A percentile compares a stretch with the other conserved stretches of the same genome.
Evolutionary conservation across 2,113 vertebrate genomes (phyloP).

Genomic region (Ardeotis arabs): DNA sequence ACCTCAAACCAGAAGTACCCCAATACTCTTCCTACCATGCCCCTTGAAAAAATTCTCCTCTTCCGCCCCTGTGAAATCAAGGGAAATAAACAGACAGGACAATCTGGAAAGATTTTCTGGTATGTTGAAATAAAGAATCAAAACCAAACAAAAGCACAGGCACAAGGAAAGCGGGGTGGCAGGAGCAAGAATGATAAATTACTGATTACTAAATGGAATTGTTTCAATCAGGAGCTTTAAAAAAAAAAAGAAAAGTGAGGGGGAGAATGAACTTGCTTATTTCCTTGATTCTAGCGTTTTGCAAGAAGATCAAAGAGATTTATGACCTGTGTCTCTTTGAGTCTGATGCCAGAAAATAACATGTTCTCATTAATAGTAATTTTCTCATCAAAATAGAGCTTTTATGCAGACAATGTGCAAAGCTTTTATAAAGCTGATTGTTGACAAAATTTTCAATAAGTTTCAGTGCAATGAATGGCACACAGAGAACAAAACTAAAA

Average conservation of each 20-base stretch:
- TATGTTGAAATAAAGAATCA: not conserved
- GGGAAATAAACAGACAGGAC: not conserved
- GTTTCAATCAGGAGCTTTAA: slow-evolving; percentile 70
- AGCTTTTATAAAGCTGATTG: slow-evolving; percentile 63
- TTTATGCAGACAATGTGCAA: slow-evolving; percentile 73
- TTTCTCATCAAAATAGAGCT: slow-evolving; percentile 75
- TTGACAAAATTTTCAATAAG: slow-evolving; percentile 68
- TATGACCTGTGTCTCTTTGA: slow-evolving; percentile 78
- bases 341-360: slow-evolving; percentile 70
- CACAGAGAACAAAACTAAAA: not conserved
- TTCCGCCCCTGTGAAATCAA: not conserved
- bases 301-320: slow-evolving; percentile 79
- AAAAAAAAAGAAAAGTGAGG: not conserved
- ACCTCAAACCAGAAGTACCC: not conserved
- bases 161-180: not conserved
- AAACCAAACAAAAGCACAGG: slow-evolving; percentile 38
- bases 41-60: slow-evolving; percentile 20
- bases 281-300: slow-evolving; percentile 65
- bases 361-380: slow-evolving; percentile 81
- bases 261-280: slow-evolving; percentile 56
- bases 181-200: slow-evolving; percentile 68
- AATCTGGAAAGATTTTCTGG: slow-evolving; percentile 7
- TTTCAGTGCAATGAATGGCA: not conserved
- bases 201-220: slow-evolving; percentile 73
- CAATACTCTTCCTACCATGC: not conserved